phyloP scores from a whole-genome alignment of 2,888 invertebrate genomes.

The Meiosimyza decipiens region DNA sequence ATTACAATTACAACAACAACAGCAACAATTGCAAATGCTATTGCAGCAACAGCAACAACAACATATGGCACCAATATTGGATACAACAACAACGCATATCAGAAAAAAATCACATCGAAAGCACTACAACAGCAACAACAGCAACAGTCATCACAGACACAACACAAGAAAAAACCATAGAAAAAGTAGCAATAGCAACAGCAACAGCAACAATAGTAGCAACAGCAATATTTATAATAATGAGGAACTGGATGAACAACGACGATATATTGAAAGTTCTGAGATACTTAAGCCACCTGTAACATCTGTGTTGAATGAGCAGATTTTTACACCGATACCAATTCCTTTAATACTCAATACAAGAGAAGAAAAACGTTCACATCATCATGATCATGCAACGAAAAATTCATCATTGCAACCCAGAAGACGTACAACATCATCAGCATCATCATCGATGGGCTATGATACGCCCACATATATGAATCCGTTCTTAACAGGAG shows the following conservation, averaged over 20 bases:
- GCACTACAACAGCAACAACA: conserved; percentile 45
- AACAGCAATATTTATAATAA: conserved; percentile 13
- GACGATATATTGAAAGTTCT: conserved; percentile 32
- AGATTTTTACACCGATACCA: conserved; percentile 59
- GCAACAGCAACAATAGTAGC: not conserved
- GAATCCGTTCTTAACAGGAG: conserved; percentile 61
- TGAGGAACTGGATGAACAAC: not conserved
- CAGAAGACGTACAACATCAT: conserved; percentile 54
- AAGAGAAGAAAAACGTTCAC: conserved; percentile 57
- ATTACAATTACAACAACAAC: conserved; percentile 35
- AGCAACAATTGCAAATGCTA: conserved; percentile 9
- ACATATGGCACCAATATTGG: conserved; percentile 52
- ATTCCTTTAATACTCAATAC: conserved; percentile 61
- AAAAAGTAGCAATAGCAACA: conserved; percentile 31
- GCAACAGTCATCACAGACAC: conserved; percentile 53
- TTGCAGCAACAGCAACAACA: conserved; percentile 29
- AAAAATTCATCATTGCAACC: conserved; percentile 45
- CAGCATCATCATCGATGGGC: conserved; percentile 54
- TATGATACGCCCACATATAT: conserved; percentile 59
- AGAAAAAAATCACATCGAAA: conserved; percentile 59
- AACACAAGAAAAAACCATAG: conserved; percentile 46
- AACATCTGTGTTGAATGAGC: conserved; percentile 42
- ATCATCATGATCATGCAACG: conserved; percentile 52
- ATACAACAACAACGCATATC: conserved; percentile 47
- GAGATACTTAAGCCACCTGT: conserved; percentile 44